Evolutionary conservation across 1,140 invertebrate genomes (phyloP).

Genomic region (Radopholus similis): DNA sequence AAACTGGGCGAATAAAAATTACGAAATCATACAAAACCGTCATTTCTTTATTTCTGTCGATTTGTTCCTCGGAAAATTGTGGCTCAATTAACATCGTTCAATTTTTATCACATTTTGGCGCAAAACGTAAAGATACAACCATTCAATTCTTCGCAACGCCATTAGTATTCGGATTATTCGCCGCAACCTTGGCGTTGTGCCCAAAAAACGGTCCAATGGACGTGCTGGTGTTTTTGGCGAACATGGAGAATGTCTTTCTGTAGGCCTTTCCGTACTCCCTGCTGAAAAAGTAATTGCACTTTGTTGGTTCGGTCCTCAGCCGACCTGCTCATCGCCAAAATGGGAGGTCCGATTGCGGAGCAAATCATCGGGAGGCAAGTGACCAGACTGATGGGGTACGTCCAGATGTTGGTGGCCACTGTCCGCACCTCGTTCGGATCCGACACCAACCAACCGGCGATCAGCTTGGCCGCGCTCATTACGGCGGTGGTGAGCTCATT

Average conservation of each 20-base stretch:
- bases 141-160: no score
- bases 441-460: neutral
- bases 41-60: no score
- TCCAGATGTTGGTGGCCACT: neutral
- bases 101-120: no score
- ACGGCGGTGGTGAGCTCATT: neutral
- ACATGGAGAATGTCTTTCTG: neutral
- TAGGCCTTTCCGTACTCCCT: conserved; percentile 4
- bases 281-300: neutral
- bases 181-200: no score
- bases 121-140: no score
- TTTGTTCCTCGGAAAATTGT: no score
- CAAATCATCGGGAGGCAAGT: neutral
- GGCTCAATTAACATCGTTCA: no score
- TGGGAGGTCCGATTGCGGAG: neutral
- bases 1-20: no score
- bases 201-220: neutral
- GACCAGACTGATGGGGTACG: neutral
- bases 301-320: neutral
- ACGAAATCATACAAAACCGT: no score
- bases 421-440: neutral
- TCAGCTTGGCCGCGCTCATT: neutral
- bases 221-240: neutral
- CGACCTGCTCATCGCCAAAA: neutral
- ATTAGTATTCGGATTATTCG: no score